Evolutionary conservation across 2,888 invertebrate species (phyloP), one percentile per base, ranked within the genome.

Genomic region (Papilio elwesi): DNA sequence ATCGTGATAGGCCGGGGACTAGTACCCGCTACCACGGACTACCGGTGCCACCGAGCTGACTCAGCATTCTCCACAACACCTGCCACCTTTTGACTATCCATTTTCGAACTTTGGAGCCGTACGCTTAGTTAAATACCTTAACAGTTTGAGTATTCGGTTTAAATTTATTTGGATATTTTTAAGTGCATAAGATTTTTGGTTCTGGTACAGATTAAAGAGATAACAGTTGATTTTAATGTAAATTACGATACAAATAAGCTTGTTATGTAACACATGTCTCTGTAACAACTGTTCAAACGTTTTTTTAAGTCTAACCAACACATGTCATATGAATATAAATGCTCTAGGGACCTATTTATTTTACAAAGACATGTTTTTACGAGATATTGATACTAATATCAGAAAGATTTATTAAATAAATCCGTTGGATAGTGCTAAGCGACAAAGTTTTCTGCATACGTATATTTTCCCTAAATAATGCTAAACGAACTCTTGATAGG

Each of bases 1-100:
- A 93, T 93, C 91, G 92, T 93, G 93, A 92, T 91, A 89, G 85
- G 84, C 84, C 85, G 83, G 86, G 80, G 89, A 87, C 81, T 87
- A 88, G 82, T 89, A 89, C 87, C 85, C 82, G 93, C 93, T 93
- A 93, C 93, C 86, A 89, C 82, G 81, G 81, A 91, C 93, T 93
- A 93, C 93, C 89, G 91, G 89, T 90, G 92, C 91, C 91, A 90
- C 91, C 80, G 90, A 77, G 82, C 85, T 93, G 92, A 93, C 90
- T 92, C 91, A 91, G 92, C 93, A 85, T 36, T 84, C 87, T 86
- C 82, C 70, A 73, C 74, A 86, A 87, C 93, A 93, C 93, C 93
- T 93, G 93, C 92, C 84, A 80, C 73, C 75, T 77, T 76, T 76
- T 73, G 70, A 64, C 15, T 71, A 63, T 65, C 73, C 71, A 48